Base-by-base conservation (phyloP, 2,888 invertebrate genomes). In the Diarsia brunnea region DNA sequence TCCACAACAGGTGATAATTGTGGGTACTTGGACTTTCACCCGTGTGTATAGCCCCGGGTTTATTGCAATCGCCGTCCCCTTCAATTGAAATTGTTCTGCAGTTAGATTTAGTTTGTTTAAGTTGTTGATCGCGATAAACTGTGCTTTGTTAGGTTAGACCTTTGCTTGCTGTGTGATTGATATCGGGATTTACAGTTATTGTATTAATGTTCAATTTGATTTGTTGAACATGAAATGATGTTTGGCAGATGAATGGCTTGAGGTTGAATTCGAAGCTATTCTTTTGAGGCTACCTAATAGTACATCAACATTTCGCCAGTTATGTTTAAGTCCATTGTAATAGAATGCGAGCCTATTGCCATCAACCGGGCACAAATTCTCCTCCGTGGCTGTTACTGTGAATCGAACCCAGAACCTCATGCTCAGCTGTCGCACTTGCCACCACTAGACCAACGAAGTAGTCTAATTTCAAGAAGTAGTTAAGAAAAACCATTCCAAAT, bases 11-110 rank as follows among this genome's bases (percentile, higher is more conserved):
- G 84, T 89, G 89, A 90, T 90, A 90, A 88, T 87, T 86, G 79
- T 84, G 66, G 79, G 72, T 82, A 85, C 70, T 84, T 85, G 85
- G 83, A 88, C 90, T 90, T 90, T 90, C 91, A 88, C 90, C 87
- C 60, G 84, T 70, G 75, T 79, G 74, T 73, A 73, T 82, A 64
- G 72, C 89, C 77, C 21, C 4, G 72, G 84, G 82, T 64, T 85
- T 87, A 88, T 85, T 84, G 79, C 85, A 66, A 78, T 82, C 75
- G 89, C 81, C 69, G 75, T 73, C 72, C 64, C 70, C 60, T 64
- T 81, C 84, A 79, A 84, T 87, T 88, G 87, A 85, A 88, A 78
- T 80, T 69, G 83, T 85, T 83, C 69, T 79, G 71, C 63, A 73
- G 73, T 85, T 85, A 78, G 49, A 81, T 83, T 88, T 80, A 77